Conservation (phyloP, 2,888 invertebrate genomes). For the Ophion costatus region DNA sequence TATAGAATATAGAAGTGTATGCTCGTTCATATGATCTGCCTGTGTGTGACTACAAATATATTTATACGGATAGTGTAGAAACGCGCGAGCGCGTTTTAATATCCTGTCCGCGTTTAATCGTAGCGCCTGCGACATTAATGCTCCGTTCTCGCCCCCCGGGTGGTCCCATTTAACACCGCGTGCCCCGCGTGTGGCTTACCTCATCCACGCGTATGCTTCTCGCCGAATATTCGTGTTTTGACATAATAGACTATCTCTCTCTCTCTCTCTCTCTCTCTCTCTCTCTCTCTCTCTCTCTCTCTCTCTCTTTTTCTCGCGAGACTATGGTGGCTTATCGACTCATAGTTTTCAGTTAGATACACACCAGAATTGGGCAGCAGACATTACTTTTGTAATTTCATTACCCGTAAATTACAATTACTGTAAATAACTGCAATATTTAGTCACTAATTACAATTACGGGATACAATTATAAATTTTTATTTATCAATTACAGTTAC, state of each 20-base stretch:
- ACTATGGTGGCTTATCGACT: too few relatives aligned
- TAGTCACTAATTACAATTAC: too few relatives aligned
- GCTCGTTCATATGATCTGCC: constrained; percentile 36
- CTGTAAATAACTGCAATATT: too few relatives aligned
- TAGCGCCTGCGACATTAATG: constrained; percentile 77
- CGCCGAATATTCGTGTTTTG: constrained; percentile 25
- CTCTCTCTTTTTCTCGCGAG: too few relatives aligned
- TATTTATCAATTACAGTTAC: too few relatives aligned
- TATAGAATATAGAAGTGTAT: constrained; percentile 14
- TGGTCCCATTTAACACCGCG: constrained; percentile 79
- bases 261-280: neutral
- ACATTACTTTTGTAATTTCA: too few relatives aligned
- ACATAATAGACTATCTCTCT: neutral
- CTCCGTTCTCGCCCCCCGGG: constrained; percentile 72
- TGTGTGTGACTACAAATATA: constrained; percentile 6
- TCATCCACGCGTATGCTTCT: constrained; percentile 23
- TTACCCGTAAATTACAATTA: too few relatives aligned
- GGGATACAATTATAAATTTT: too few relatives aligned
- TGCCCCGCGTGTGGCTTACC: constrained; percentile 48
- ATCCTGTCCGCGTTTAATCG: constrained; percentile 82
- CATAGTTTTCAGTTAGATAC: too few relatives aligned
- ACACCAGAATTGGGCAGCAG: too few relatives aligned
- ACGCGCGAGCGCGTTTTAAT: constrained; percentile 77
- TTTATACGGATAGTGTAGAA: constrained; percentile 21
- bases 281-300: neutral